phyloP scores from a whole-genome alignment of 1,140 invertebrate genomes.

The Pogonus chalceus region DNA sequence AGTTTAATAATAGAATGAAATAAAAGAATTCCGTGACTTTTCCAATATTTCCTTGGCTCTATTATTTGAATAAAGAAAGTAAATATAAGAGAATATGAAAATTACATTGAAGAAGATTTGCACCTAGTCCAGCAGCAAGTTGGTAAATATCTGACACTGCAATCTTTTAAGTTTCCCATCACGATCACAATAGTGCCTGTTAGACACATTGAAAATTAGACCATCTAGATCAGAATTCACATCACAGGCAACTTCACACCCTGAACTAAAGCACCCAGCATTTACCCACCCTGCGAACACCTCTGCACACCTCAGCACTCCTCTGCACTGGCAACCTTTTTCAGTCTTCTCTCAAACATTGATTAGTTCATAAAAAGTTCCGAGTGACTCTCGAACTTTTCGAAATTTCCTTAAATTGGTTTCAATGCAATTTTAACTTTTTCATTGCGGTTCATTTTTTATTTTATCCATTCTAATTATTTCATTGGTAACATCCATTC shows the following conservation, averaged over 20 bases:
- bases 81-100: no score
- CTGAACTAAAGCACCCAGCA: background rate
- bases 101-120: no score
- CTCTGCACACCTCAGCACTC: background rate
- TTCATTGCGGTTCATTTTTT: conserved; percentile 13
- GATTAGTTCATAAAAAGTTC: conserved; percentile 25
- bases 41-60: no score
- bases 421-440: conserved; percentile 24
- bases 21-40: no score
- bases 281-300: no score
- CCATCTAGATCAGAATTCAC: background rate
- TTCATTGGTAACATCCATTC: conserved; percentile 1
- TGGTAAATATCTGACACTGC: no score
- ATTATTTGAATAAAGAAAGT: no score
- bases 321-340: background rate
- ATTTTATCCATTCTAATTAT: conserved; percentile 8
- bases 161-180: no score
- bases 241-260: background rate
- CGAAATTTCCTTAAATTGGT: conserved; percentile 23
- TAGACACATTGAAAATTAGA: background rate
- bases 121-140: no score
- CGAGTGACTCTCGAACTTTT: conserved; percentile 22
- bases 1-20: no score
- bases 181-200: no score
- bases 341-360: conserved; percentile 19